A percentile compares a stretch with the other conserved stretches of the same genome.
Conservation (phyloP, 2,113 vertebrate species). For the Oxyura jamaicensis region DNA sequence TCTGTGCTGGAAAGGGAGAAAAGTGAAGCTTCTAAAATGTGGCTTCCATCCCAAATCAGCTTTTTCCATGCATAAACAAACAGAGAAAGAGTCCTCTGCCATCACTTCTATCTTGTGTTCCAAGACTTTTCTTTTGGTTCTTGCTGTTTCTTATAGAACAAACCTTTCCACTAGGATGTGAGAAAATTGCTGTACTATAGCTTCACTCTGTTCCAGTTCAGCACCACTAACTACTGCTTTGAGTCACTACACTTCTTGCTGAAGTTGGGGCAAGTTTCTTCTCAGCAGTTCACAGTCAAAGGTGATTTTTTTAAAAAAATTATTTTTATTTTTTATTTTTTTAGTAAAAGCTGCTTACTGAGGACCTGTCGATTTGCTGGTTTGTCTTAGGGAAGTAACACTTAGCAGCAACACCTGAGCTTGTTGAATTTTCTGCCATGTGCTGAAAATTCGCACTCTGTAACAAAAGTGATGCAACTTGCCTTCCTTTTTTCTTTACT, state of each 20-base stretch:
- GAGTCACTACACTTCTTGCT: not conserved
- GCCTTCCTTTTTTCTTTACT: not conserved
- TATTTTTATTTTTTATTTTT: not conserved
- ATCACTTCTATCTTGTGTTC: not conserved
- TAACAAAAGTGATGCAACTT: not conserved
- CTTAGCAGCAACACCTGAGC: not conserved
- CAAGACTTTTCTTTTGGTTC: constrained; percentile 3
- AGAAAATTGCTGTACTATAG: not conserved
- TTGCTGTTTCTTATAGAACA: not conserved
- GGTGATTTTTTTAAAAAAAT: too few species aligned
- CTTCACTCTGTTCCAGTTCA: not conserved
- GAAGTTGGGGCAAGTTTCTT: not conserved
- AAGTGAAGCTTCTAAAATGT: not conserved
- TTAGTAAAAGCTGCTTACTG: not conserved
- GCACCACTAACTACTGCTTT: not conserved
- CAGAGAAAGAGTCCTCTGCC: not conserved
- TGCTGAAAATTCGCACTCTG: not conserved
- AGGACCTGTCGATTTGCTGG: not conserved
- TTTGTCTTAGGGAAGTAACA: not conserved
- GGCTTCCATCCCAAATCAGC: not conserved
- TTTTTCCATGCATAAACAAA: not conserved
- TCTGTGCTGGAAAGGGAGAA: not conserved
- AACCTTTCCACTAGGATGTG: not conserved
- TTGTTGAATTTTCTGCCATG: not conserved
- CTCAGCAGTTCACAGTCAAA: not conserved